Conservation (phyloP, 2,888 invertebrate genomes). For the Scotopteryx bipunctaria region DNA sequence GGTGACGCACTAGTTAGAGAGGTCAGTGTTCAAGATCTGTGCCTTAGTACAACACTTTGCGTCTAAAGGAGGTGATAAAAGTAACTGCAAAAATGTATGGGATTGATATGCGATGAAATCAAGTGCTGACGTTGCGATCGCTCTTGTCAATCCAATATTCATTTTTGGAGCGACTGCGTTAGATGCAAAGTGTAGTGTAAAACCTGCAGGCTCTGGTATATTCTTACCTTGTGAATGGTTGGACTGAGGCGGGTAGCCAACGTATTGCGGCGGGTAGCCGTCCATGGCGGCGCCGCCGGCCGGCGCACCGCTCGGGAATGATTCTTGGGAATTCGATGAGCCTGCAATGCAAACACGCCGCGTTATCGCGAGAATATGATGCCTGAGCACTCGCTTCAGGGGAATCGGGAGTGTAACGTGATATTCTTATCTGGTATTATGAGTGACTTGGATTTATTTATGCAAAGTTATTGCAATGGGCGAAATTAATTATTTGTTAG, state of each 20-base stretch:
- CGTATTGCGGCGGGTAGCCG: conserved; percentile 87
- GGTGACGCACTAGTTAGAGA: too few species aligned
- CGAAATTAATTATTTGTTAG: too few species aligned
- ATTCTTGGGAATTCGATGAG: conserved; percentile 95
- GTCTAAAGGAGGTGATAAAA: too few species aligned
- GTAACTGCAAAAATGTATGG: too few species aligned
- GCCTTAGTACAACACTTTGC: too few species aligned
- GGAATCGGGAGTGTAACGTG: conserved; percentile 18
- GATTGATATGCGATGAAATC: too few species aligned
- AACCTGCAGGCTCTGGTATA: conserved; percentile 45
- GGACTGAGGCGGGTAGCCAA: conserved; percentile 86
- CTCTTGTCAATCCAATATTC: too few species aligned
- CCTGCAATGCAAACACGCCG: conserved; percentile 69
- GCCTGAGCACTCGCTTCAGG: conserved; percentile 1
- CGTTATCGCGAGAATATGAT: conserved; percentile 18
- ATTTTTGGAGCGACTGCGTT: neutral
- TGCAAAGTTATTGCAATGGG: neutral
- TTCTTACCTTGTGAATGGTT: conserved; percentile 87
- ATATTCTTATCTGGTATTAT: conserved; percentile 13
- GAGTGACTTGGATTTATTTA: neutral
- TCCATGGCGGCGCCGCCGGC: conserved; percentile 89
- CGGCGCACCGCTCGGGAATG: conserved; percentile 91
- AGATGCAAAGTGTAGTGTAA: conserved; percentile 34
- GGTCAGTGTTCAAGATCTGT: too few species aligned
- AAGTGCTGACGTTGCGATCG: too few species aligned